Conservation (phyloP, 2,113 vertebrate species). For the Vidua macroura region DNA sequence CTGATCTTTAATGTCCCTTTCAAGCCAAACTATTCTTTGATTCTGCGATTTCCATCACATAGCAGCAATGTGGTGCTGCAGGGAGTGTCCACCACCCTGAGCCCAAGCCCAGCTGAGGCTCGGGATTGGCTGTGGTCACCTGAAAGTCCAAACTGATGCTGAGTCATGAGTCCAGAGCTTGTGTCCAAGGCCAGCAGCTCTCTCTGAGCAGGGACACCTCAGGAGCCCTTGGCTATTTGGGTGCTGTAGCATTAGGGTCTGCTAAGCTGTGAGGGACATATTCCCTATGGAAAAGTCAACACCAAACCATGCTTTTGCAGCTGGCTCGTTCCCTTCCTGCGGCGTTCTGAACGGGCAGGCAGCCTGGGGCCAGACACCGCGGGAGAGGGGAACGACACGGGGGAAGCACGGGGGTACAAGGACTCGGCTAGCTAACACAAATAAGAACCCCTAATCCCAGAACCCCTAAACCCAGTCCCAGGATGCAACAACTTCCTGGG, state of each 20-base stretch:
- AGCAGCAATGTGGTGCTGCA: not conserved
- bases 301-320: not conserved
- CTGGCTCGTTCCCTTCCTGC: not conserved
- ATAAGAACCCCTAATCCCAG: no score
- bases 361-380: not conserved
- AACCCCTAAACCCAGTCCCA: no score
- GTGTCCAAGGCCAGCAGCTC: not conserved
- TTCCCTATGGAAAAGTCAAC: fast-evolving
- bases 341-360: no score
- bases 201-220: not conserved
- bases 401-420: no score
- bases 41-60: not conserved
- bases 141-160: not conserved
- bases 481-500: not conserved
- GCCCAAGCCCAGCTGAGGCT: not conserved
- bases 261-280: not conserved
- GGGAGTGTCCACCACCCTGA: fast-evolving
- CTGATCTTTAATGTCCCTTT: not conserved
- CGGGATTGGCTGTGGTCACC: not conserved
- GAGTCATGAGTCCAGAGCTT: not conserved
- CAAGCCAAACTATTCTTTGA: not conserved
- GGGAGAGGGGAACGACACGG: no score
- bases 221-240: not conserved
- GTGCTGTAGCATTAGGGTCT: not conserved
- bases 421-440: no score